Conservation (phyloP, 1,140 invertebrate species). For the Thaumatotibia leucotreta region DNA sequence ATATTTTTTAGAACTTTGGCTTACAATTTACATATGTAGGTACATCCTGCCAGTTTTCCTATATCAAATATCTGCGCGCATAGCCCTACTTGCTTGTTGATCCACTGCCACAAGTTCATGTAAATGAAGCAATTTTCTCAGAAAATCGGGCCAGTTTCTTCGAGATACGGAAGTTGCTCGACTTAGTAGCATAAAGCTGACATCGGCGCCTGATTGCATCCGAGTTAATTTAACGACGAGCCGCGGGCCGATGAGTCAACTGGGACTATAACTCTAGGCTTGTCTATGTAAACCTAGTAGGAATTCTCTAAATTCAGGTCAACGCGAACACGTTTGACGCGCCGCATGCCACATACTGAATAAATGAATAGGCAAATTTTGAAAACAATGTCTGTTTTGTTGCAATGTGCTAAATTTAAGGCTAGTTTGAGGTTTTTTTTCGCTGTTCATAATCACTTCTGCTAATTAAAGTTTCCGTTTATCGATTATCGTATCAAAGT, state of each 20-base stretch:
- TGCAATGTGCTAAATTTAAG: not conserved
- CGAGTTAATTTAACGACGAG: conserved; percentile 15
- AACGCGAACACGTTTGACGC: not conserved
- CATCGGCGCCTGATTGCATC: conserved; percentile 17
- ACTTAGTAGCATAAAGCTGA: conserved; percentile 12
- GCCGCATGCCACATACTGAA: not conserved
- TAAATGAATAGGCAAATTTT: conserved; percentile 13
- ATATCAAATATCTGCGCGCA: not conserved
- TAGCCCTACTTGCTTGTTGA: not conserved
- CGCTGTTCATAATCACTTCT: no score
- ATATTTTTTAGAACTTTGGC: no score
- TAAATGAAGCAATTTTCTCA: conserved; percentile 32
- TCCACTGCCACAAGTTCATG: conserved; percentile 9
- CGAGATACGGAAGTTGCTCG: conserved; percentile 24
- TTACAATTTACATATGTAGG: no score
- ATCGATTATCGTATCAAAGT: no score
- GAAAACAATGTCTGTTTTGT: not conserved
- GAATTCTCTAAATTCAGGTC: conserved; percentile 4
- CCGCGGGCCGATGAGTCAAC: not conserved
- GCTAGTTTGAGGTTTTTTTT: not conserved
- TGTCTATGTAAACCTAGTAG: not conserved
- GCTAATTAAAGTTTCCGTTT: no score
- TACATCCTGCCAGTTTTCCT: not conserved
- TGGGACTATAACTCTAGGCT: not conserved
- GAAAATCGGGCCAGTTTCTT: conserved; percentile 37